These are phyloP conservation scores for Oophaga pumilio DNA, from an alignment of 2,113 vertebrate genomes.

Conservation along the genomic window DNA sequence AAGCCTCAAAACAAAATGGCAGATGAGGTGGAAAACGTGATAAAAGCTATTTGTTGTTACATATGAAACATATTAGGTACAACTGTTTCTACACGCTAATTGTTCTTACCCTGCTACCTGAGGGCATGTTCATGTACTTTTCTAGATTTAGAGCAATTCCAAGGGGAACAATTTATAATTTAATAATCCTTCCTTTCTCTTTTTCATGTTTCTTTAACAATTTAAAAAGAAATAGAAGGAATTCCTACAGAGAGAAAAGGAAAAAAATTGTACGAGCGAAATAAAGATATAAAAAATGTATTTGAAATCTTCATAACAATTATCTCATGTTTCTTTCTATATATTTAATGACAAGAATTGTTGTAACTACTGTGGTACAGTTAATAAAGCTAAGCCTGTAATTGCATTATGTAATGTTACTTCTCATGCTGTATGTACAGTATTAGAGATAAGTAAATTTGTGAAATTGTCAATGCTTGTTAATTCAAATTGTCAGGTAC, in stretches of 20 bases:
- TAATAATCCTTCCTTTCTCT: slow-evolving; percentile 60
- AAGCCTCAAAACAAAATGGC: slow-evolving; percentile 65
- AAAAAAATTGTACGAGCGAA: background rate
- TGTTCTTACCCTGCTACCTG: slow-evolving; percentile 67
- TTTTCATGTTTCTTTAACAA: slow-evolving; percentile 60
- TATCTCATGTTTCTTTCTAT: background rate
- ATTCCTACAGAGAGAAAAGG: background rate
- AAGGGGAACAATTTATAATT: slow-evolving; percentile 69
- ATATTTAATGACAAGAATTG: background rate
- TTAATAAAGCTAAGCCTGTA: too few species aligned
- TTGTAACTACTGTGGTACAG: too few species aligned
- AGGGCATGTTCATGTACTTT: slow-evolving; percentile 65
- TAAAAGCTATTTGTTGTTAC: slow-evolving; percentile 70
- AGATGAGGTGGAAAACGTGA: slow-evolving; percentile 70
- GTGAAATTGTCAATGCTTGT: too few species aligned
- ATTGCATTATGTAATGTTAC: too few species aligned
- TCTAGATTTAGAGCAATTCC: slow-evolving; percentile 66
- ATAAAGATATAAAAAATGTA: background rate
- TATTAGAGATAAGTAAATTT: too few species aligned
- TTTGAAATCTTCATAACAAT: background rate
- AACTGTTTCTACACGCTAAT: slow-evolving; percentile 67
- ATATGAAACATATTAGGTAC: slow-evolving; percentile 70
- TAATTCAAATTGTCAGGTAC: too few species aligned
- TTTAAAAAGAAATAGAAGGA: slow-evolving; percentile 21
- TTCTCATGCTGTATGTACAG: too few species aligned